Conservation (phyloP, 2,797 vertebrate species). For the Knipowitschia caucasica region DNA sequence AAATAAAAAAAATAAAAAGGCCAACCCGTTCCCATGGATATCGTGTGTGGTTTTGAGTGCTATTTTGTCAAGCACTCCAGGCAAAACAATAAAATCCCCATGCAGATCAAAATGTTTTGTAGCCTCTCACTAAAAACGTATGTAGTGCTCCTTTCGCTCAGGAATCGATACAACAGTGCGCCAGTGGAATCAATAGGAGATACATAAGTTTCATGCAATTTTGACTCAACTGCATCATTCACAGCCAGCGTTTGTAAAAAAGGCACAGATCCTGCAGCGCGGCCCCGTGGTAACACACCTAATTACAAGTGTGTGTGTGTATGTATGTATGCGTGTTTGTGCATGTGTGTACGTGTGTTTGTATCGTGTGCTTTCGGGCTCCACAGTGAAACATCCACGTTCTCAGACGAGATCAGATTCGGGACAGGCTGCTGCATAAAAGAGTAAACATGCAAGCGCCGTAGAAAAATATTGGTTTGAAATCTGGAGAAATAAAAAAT, state of each 20-base stretch:
- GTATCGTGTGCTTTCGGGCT: slow-evolving; percentile 58
- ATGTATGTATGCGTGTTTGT: no score
- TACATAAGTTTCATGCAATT: slow-evolving; percentile 53
- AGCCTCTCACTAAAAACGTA: no score
- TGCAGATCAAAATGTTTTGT: no score
- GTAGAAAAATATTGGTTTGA: slow-evolving; percentile 16
- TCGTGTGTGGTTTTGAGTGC: no score
- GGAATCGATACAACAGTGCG: background rate
- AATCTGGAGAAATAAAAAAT: no score
- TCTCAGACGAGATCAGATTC: slow-evolving; percentile 28
- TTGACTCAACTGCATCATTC: slow-evolving; percentile 39
- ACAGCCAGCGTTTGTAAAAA: slow-evolving; percentile 57
- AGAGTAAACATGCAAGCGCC: background rate
- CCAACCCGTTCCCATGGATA: no score
- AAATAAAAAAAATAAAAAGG: no score
- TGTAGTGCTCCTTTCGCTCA: no score
- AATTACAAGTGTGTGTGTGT: slow-evolving; percentile 43
- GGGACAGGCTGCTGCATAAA: slow-evolving; percentile 9
- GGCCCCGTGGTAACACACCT: slow-evolving; percentile 56
- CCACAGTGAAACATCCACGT: slow-evolving; percentile 50
- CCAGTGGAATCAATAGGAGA: slow-evolving; percentile 19
- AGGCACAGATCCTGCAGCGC: slow-evolving; percentile 65
- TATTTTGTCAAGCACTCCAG: no score
- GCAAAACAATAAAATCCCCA: no score
- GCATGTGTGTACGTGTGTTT: slow-evolving; percentile 35